Conservation (phyloP, 2,113 vertebrate genomes). For the Rattus rattus region DNA sequence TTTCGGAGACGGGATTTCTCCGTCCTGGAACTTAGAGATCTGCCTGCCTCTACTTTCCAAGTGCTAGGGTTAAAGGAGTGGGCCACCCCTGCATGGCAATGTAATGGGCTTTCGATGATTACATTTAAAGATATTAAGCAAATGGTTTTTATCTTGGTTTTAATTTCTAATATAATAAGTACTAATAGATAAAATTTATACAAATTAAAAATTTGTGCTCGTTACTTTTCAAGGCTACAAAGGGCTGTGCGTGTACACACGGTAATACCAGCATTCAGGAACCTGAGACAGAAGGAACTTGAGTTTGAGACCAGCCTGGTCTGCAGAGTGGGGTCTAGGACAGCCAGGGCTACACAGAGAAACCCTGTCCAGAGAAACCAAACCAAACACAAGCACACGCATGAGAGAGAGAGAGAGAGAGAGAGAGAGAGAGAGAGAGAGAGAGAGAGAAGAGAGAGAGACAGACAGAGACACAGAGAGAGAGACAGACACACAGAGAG, state of each 20-base stretch:
- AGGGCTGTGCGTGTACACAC: neutral
- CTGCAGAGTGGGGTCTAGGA: neutral
- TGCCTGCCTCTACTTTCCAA: neutral
- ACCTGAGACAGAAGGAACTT: neutral
- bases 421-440: neutral
- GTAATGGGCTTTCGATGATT: neutral
- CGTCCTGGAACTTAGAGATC: neutral
- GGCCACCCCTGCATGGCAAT: neutral
- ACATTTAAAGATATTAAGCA: neutral
- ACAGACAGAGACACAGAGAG: no score
- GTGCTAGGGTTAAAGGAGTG: neutral
- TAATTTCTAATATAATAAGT: neutral
- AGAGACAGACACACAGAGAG: no score
- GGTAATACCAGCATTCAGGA: neutral
- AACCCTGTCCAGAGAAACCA: neutral
- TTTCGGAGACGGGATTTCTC: neutral
- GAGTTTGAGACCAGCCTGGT: neutral
- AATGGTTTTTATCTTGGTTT: neutral
- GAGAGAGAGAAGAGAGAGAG: neutral
- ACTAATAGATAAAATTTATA: neutral
- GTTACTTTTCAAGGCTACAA: neutral
- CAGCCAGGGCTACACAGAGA: neutral
- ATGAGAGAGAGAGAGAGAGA: neutral
- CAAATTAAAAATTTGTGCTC: neutral
- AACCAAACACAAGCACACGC: neutral